Evolutionary conservation across 1,140 invertebrate genomes (phyloP).

Genomic region (Bombus soroeensis): DNA sequence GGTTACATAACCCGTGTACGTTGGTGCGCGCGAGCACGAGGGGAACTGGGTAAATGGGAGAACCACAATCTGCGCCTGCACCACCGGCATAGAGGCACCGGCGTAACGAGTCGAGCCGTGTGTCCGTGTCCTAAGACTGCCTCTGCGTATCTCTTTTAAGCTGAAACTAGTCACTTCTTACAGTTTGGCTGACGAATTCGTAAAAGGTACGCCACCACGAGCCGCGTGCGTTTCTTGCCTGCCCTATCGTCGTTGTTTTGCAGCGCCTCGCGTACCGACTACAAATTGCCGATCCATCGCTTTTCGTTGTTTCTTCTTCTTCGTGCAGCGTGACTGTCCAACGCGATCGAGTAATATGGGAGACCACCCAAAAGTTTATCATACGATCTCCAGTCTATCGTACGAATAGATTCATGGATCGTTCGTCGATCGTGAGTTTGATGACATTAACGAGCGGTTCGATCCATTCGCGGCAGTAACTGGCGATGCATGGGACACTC

Average conservation of each 20-base stretch:
- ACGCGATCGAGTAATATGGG: background rate
- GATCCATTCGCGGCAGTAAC: background rate
- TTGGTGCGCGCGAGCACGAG: conserved; percentile 69
- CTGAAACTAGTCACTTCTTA: conserved; percentile 32
- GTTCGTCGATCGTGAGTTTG: background rate
- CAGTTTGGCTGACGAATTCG: conserved; percentile 42
- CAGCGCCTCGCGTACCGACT: conserved; percentile 28
- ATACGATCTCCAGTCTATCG: too few relatives aligned
- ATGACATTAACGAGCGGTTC: background rate
- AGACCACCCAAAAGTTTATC: background rate
- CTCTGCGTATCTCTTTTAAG: conserved; percentile 20
- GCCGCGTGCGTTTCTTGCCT: conserved; percentile 40
- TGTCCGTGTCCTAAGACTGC: conserved; percentile 58
- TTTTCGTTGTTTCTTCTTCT: background rate
- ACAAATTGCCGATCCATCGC: conserved; percentile 28
- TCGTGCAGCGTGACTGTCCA: too few relatives aligned
- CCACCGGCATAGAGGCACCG: conserved; percentile 62
- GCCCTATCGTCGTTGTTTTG: background rate
- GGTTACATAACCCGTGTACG: conserved; percentile 79
- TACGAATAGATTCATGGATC: background rate
- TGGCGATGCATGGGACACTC: background rate
- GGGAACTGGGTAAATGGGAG: conserved; percentile 82
- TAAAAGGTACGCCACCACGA: conserved; percentile 49
- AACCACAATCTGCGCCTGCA: conserved; percentile 79
- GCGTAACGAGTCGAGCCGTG: conserved; percentile 57